Percentiles rank a stretch among this genome's conserved stretches.
phyloP scores from a whole-genome alignment of 2,797 vertebrate species.

The Poliocrania exsul region DNA sequence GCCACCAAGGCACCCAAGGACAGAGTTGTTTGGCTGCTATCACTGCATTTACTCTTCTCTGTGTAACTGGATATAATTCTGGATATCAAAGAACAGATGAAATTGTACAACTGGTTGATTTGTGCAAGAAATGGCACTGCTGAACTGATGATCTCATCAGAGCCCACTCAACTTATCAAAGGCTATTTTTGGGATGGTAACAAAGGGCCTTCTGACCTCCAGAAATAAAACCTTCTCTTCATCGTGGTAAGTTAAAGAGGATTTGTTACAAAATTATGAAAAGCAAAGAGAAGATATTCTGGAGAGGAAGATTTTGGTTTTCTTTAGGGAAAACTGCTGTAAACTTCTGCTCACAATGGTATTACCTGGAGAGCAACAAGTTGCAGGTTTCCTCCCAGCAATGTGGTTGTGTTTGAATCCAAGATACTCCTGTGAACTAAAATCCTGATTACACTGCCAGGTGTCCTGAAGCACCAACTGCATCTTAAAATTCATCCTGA shows the following conservation, averaged over 20 bases:
- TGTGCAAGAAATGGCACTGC: not conserved
- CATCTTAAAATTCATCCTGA: not conserved
- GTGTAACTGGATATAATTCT: rapidly evolving
- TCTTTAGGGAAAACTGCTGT: not conserved
- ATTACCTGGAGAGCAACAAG: not conserved
- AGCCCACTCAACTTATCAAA: not conserved
- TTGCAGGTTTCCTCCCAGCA: not conserved
- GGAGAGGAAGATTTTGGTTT: not conserved
- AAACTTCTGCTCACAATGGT: not conserved
- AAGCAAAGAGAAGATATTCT: not conserved
- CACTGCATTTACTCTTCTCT: not conserved
- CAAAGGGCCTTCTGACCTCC: not conserved
- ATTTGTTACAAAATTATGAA: not conserved
- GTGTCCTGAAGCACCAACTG: not conserved
- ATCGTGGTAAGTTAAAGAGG: not conserved
- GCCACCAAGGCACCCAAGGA: not conserved
- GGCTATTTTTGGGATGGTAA: not conserved
- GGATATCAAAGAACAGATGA: not conserved
- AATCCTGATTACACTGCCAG: not conserved
- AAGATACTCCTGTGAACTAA: not conserved
- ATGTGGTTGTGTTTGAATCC: not conserved
- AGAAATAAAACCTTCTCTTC: not conserved
- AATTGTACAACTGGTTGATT: not conserved
- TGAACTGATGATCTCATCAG: not conserved
- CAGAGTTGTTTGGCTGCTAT: not conserved